A percentile compares a stretch with the other conserved stretches of the same genome.
These are phyloP conservation scores for Apocheima hispidaria DNA, from an alignment of 2,888 invertebrate genomes.

Conservation along the genomic window DNA sequence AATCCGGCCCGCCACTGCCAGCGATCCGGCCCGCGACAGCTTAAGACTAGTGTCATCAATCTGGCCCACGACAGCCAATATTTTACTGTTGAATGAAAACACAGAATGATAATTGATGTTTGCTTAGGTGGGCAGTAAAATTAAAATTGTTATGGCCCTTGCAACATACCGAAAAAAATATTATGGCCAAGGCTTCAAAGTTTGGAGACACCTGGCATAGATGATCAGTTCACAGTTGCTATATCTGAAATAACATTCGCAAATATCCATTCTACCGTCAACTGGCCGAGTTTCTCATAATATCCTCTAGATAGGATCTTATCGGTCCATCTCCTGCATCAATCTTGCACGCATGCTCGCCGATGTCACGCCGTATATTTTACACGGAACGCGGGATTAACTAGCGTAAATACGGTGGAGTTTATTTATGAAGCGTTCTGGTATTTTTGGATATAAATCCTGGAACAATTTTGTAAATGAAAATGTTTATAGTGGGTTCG, in stretches of 20 bases:
- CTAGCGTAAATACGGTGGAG: conserved; percentile 29
- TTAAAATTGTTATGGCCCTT: too few species aligned
- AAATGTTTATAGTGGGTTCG: too few species aligned
- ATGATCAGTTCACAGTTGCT: too few species aligned
- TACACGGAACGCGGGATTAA: conserved; percentile 34
- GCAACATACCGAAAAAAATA: too few species aligned
- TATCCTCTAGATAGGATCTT: conserved; percentile 34
- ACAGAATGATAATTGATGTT: too few species aligned
- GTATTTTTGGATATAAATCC: conserved; percentile 11
- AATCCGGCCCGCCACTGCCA: too few species aligned
- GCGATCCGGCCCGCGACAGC: too few species aligned
- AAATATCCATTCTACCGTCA: conserved; percentile 6
- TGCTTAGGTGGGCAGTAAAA: too few species aligned
- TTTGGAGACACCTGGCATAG: too few species aligned
- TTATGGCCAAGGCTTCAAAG: too few species aligned
- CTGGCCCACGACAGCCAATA: too few species aligned
- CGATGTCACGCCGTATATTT: conserved; percentile 36
- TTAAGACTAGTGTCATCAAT: too few species aligned
- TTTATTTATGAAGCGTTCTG: conserved; percentile 5
- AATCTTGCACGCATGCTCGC: conserved; percentile 45
- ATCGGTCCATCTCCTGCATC: conserved; percentile 35
- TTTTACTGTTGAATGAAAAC: not conserved
- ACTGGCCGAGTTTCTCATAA: conserved; percentile 21
- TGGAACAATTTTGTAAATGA: not conserved
- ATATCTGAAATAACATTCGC: not conserved